Percentiles rank a stretch among this genome's conserved stretches.
Conservation (phyloP, 2,797 vertebrate species). For the Xenops minutus region DNA sequence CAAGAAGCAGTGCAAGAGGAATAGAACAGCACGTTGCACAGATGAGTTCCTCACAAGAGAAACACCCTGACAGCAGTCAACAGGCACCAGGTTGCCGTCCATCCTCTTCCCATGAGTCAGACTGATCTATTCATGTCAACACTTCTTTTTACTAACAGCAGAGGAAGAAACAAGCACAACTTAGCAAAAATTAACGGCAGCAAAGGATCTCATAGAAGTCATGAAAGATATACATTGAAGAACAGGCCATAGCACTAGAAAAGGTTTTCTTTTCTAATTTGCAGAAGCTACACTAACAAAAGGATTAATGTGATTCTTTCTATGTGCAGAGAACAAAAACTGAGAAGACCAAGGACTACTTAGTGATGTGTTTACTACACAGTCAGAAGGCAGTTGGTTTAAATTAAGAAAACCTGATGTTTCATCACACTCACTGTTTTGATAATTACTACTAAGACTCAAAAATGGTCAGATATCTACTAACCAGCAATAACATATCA, state of each 20-base stretch:
- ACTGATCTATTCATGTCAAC: background rate
- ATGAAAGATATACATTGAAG: background rate
- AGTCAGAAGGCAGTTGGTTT: background rate
- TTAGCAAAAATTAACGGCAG: background rate
- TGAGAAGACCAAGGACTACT: background rate
- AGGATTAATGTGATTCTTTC: background rate
- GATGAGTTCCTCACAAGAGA: fast-evolving
- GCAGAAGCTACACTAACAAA: background rate
- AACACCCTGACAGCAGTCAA: background rate
- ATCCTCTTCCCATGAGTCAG: background rate
- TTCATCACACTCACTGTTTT: background rate
- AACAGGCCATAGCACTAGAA: background rate
- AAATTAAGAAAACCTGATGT: background rate
- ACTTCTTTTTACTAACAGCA: background rate
- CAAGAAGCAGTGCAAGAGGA: background rate
- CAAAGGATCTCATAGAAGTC: background rate
- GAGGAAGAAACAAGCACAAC: background rate
- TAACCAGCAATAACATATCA: background rate
- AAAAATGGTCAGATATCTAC: background rate
- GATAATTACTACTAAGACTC: background rate
- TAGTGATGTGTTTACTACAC: background rate
- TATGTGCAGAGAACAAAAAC: background rate
- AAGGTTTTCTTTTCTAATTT: background rate
- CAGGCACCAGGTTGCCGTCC: background rate
- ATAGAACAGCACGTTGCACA: fast-evolving